Evolutionary conservation across 2,797 vertebrate species (phyloP), one percentile per base, ranked within the genome.

Genomic region (Luscinia megarhynchos): DNA sequence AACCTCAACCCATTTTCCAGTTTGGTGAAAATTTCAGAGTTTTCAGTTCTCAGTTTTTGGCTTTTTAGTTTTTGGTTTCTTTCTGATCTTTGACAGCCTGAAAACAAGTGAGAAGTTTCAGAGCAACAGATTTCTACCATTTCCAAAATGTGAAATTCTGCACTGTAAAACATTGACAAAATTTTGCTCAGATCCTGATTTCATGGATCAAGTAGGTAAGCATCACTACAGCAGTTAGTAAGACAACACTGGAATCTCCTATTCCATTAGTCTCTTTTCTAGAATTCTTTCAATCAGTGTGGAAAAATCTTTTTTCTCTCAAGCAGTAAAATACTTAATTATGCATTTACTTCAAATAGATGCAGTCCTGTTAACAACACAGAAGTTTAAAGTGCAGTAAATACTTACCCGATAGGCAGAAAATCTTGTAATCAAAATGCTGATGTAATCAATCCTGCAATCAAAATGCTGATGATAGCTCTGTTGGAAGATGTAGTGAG

Each of bases 121-220:
- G 89, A 93, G 82, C 66, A 95, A 88, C 76, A 86, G 46, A 88
- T 78, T 93, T 86, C 67, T 74, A 83, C 59, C 87, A 75, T 88
- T 93, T 88, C 40, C 73, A 94, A 93, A 88, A 82, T 84, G 74
- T 87, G 87, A 91, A 87, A 78, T 81, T 87, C 63, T 59, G 40
- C 5, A 4, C 43, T 89, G 26, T 73, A 76, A 79, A 92, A 76
- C 45, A 46, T 7, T 38, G 64, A 64, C 15, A 76, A 87, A 82
- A 77, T 70, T 70, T 92, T 90, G 57, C 72, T 57, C 9, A 30
- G 38, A 63, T 68, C 72, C 68, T 80, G 36, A 58, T 81, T 89
- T 81, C 5, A 2, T 29, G 64, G 73, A 51, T 48, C 59, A 73
- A 78, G 54, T 45, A 84, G 63, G 11, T 64, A 51, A 82, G 63